phyloP scores from a whole-genome alignment of 2,888 invertebrate species.

The Clusia tigrina region DNA sequence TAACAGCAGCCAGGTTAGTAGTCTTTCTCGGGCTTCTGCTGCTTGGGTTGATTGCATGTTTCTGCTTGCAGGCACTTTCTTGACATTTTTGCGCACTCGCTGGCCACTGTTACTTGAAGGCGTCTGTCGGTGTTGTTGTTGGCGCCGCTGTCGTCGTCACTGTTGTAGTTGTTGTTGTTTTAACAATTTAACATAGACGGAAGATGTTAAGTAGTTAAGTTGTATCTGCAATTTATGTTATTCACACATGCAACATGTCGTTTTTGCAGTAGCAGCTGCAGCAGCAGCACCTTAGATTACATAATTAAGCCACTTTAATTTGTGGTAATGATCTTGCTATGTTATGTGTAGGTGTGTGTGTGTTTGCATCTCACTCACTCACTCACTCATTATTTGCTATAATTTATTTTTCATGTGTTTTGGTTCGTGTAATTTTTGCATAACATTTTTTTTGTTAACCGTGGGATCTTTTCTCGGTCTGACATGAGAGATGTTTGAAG shows the following conservation, averaged over 20 bases:
- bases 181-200: conserved; percentile 23
- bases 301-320: conserved; percentile 34
- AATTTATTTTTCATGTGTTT: background rate
- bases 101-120: background rate
- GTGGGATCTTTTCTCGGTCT: conserved; percentile 5
- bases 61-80: conserved; percentile 7
- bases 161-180: conserved; percentile 25
- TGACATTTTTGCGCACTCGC: background rate
- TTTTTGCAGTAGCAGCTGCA: background rate
- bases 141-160: background rate
- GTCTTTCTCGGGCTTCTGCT: too few relatives aligned
- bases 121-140: conserved; percentile 25
- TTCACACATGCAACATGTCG: conserved; percentile 20
- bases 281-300: background rate
- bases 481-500: conserved; percentile 16
- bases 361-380: conserved; percentile 40
- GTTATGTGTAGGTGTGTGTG: conserved; percentile 7
- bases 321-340: conserved; percentile 24
- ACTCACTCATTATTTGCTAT: conserved; percentile 27
- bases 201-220: background rate
- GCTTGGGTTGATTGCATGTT: background rate
- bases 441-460: background rate
- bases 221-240: background rate
- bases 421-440: conserved; percentile 12
- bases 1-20: too few relatives aligned